These are phyloP conservation scores for Myzus persicae DNA, from an alignment of 1,140 invertebrate genomes.

Conservation along the genomic window DNA sequence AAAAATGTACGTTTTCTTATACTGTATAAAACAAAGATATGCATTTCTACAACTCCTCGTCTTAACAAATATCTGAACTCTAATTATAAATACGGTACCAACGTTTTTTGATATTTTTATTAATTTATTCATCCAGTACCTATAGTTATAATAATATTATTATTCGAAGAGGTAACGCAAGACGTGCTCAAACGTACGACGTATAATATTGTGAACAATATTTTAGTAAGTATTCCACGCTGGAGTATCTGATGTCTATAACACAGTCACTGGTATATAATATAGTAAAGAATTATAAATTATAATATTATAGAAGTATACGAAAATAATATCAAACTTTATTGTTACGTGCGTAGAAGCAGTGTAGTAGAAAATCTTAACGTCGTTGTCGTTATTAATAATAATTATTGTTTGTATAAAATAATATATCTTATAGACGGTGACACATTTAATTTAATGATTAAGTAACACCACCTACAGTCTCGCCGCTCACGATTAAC, in stretches of 20 bases:
- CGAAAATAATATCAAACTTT: conserved; percentile 7
- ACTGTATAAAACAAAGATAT: neutral
- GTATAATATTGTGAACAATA: neutral
- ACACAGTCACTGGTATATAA: neutral
- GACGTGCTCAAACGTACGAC: neutral
- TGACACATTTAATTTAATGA: neutral
- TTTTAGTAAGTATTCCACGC: neutral
- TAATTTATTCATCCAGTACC: neutral
- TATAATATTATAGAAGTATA: no score
- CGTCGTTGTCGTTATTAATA: neutral
- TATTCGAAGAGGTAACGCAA: neutral
- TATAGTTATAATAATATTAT: neutral
- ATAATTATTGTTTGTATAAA: neutral
- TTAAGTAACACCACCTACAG: neutral
- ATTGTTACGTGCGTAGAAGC: neutral
- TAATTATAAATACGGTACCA: neutral
- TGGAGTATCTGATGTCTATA: neutral
- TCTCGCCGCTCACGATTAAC: neutral
- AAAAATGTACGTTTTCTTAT: neutral
- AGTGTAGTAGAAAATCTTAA: neutral
- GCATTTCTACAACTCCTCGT: neutral
- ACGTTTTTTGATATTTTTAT: neutral
- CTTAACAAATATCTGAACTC: neutral
- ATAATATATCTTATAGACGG: neutral
- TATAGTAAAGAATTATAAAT: neutral